phyloP scores from a whole-genome alignment of 2,113 vertebrate genomes.

The Pithys albifrons region DNA sequence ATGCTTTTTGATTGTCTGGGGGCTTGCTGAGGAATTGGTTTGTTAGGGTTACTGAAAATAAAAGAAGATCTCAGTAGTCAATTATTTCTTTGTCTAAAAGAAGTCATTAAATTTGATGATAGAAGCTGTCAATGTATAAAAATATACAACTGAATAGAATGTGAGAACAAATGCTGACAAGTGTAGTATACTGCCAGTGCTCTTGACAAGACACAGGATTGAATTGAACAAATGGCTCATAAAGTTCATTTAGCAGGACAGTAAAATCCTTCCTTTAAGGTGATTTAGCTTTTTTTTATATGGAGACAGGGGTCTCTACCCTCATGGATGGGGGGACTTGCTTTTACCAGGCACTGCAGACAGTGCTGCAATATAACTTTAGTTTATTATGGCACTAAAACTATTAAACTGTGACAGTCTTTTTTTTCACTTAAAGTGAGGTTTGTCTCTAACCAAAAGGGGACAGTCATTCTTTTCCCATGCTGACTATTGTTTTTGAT shows the following conservation, averaged over 20 bases:
- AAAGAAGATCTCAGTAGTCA: constrained; percentile 41
- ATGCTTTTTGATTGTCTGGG: background rate
- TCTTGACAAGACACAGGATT: constrained; percentile 49
- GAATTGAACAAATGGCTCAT: constrained; percentile 55
- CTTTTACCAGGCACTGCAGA: constrained; percentile 49
- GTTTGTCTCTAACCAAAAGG: constrained; percentile 1
- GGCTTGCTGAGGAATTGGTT: constrained; percentile 3
- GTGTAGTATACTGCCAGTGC: background rate
- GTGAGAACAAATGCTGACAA: constrained; percentile 54
- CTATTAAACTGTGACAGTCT: background rate
- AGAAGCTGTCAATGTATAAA: constrained; percentile 64
- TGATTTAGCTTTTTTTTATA: constrained; percentile 46
- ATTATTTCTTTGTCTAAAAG: constrained; percentile 56
- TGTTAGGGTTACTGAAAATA: constrained; percentile 39
- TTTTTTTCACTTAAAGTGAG: background rate
- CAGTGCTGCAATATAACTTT: constrained; percentile 10
- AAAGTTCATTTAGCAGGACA: constrained; percentile 48
- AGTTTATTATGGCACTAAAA: constrained; percentile 55
- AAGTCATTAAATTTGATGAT: constrained; percentile 62
- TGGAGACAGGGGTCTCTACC: constrained; percentile 22
- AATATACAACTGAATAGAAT: constrained; percentile 44
- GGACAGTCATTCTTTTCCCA: background rate
- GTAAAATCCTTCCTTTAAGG: constrained; percentile 62
- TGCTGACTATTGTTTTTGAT: background rate
- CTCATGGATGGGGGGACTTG: background rate